Evolutionary conservation across 2,888 invertebrate genomes (phyloP), one percentile per base, ranked within the genome.

Genomic region (Chrysolina haemoptera): DNA sequence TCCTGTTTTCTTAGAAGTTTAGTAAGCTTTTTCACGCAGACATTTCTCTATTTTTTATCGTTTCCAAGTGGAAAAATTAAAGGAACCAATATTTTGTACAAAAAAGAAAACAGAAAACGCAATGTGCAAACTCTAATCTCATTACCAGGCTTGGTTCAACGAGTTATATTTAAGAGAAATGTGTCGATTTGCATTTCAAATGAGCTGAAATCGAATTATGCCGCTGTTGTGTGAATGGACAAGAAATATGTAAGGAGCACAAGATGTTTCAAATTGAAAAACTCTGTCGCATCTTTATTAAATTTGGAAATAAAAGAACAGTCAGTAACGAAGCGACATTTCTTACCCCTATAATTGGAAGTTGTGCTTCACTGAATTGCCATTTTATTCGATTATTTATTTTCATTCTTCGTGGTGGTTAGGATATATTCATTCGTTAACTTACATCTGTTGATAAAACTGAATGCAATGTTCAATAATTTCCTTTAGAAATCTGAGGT

Each of bases 151-250:
- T 53, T 20, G 20, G 53, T 53, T 20, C 16, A 53, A 53, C 20
- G 53, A 53, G 53, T 20, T 53, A 20, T 53, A 53, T 53, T 20
- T 53, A 20, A 18, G 18, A 53, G 53, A 53, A 53, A 10, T 11
- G 12, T 20, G 20, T 20, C 53, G 20, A 53, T 53, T 53, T 53
- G 53, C 53, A 53, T 53, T 53, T 53, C 53, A 53, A 53, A 53
- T 53, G 53, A 53, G 53, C 53, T 53, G 53, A 22, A 53, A 53
- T 53, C 53, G 53, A 53, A 53, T 53, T 53, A 20, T 53, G 18
- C 53, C 18, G 5, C 18, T 53, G 18, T 53, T 53, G 53, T 53
- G 53, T 16, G 18, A 18, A 53, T 53, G 53, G 53, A 53, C 53
- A 53, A 20, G 53, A 53, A 53, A 20, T 53, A 53, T 53, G 53